phyloP scores from a whole-genome alignment of 2,888 invertebrate species.

The Callimorpha dominula region DNA sequence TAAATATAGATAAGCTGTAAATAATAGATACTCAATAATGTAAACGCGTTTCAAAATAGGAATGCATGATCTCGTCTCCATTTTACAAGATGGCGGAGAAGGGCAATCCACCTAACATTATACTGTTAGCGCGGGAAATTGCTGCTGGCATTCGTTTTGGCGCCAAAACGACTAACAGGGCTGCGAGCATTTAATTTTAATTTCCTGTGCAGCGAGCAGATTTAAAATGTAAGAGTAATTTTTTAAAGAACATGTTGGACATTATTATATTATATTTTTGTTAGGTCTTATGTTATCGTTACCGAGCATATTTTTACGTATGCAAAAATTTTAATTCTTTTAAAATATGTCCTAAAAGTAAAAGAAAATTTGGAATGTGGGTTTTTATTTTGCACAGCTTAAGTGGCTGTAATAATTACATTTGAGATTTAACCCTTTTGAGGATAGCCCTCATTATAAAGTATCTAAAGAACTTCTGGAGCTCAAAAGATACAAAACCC shows the following conservation, averaged over 20 bases:
- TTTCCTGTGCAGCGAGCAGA: not conserved
- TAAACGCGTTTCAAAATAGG: conserved; percentile 3
- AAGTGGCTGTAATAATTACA: not conserved
- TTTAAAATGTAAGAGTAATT: conserved; percentile 10
- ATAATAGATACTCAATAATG: not conserved
- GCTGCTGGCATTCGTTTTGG: conserved; percentile 59
- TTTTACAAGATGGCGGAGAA: conserved; percentile 35
- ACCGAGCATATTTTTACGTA: not conserved
- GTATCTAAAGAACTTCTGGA: too few relatives aligned
- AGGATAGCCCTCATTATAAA: too few relatives aligned
- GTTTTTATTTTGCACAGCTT: not conserved
- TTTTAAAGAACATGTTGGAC: not conserved
- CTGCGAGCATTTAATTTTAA: conserved; percentile 28
- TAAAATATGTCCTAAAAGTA: not conserved
- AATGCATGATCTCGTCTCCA: conserved; percentile 31
- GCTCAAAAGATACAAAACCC: too few relatives aligned
- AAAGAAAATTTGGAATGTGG: not conserved
- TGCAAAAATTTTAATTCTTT: not conserved
- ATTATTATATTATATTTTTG: not conserved
- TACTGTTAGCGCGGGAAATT: conserved; percentile 60
- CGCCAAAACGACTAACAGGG: conserved; percentile 57
- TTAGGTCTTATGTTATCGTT: not conserved
- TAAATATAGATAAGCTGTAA: too few relatives aligned
- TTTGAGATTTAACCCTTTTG: not conserved
- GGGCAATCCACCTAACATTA: conserved; percentile 56